Percentiles rank a stretch among this genome's conserved stretches.
phyloP scores from a whole-genome alignment of 2,113 vertebrate species.

The Condylura cristata region DNA sequence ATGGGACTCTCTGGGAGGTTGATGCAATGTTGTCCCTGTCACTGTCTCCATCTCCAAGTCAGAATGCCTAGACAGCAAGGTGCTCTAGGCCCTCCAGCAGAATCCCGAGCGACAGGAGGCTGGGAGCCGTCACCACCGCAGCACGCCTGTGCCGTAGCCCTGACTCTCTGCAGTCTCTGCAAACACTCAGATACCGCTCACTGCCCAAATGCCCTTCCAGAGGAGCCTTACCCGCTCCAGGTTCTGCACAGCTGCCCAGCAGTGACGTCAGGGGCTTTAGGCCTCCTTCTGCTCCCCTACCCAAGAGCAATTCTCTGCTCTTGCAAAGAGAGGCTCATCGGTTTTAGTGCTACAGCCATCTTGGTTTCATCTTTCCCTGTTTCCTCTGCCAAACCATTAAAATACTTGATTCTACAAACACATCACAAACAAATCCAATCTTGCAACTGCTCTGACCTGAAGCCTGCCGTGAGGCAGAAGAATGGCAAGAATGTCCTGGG shows the following conservation, averaged over 20 bases:
- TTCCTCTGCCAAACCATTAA: background rate
- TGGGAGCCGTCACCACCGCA: background rate
- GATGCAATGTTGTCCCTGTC: background rate
- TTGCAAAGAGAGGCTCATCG: background rate
- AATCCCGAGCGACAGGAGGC: background rate
- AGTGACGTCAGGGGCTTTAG: background rate
- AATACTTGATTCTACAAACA: constrained; percentile 26
- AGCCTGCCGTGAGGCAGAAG: background rate
- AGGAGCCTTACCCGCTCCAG: background rate
- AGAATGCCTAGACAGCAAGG: background rate
- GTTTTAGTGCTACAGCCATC: background rate
- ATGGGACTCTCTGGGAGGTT: background rate
- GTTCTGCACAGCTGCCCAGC: background rate
- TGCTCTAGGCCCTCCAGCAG: background rate
- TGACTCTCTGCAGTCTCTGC: background rate
- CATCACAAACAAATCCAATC: background rate
- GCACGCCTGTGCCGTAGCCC: background rate
- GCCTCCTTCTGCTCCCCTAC: background rate
- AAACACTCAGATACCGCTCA: background rate
- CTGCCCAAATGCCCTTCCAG: background rate
- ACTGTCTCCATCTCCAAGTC: background rate
- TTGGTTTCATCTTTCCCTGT: background rate
- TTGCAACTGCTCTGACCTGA: background rate
- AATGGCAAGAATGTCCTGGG: background rate
- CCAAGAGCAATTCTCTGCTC: background rate